Evolutionary conservation across 1,140 invertebrate species (phyloP).

Genomic region (Halictus rubicundus): DNA sequence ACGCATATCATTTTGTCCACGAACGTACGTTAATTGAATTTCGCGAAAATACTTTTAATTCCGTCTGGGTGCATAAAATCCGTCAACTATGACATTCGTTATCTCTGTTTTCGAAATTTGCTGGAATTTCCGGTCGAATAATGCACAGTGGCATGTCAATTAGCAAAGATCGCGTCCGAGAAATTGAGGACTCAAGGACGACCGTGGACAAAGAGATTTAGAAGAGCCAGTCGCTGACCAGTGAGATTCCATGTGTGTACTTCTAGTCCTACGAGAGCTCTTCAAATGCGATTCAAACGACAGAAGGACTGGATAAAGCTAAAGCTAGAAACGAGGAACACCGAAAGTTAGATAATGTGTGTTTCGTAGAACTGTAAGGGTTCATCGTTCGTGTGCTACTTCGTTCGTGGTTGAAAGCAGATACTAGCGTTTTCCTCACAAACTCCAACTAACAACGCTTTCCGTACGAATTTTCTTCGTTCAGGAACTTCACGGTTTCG

Average conservation of each 20-base stretch:
- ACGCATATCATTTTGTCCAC: too few species aligned
- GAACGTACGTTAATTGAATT: too few species aligned
- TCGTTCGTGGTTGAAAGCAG: neutral
- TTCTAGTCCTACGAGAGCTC: neutral
- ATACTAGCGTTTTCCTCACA: neutral
- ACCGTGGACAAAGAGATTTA: neutral
- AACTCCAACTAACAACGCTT: neutral
- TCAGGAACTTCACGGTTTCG: neutral
- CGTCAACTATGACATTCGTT: too few species aligned
- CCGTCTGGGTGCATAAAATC: too few species aligned
- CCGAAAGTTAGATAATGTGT: constrained; percentile 18
- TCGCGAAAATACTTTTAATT: too few species aligned
- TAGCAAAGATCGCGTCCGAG: too few species aligned
- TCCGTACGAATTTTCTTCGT: too few species aligned
- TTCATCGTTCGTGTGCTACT: constrained; percentile 10
- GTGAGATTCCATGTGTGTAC: constrained; percentile 6
- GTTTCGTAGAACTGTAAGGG: constrained; percentile 12
- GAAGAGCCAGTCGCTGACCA: neutral
- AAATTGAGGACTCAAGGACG: constrained; percentile 1
- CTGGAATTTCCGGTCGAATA: too few species aligned
- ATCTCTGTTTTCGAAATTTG: too few species aligned
- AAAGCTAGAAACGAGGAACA: neutral
- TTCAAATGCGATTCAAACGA: constrained; percentile 17
- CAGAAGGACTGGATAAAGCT: neutral
- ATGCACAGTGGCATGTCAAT: too few species aligned